These are phyloP conservation scores for Zelostemma sp. DNA, from an alignment of 1,140 invertebrate genomes.

Conservation along the genomic window DNA sequence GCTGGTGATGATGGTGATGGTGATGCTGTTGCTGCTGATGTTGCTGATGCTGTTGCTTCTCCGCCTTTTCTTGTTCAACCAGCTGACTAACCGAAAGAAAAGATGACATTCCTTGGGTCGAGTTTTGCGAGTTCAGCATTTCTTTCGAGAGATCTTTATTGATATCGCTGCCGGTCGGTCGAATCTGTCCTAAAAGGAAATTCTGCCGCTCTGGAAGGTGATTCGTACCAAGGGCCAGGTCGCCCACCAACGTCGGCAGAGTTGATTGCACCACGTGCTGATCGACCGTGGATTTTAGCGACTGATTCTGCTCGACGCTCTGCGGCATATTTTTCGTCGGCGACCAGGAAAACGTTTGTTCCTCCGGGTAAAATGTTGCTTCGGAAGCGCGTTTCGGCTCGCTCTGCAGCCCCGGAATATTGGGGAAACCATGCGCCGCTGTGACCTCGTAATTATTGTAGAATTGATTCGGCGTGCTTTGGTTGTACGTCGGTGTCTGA, in stretches of 20 bases:
- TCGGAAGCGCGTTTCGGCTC: constrained; percentile 59
- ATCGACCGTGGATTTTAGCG: constrained; percentile 55
- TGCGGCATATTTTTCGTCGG: constrained; percentile 71
- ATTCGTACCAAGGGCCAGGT: constrained; percentile 72
- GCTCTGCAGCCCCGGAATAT: constrained; percentile 59
- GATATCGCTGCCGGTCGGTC: constrained; percentile 42
- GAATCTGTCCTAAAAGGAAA: constrained; percentile 59
- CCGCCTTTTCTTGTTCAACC: constrained; percentile 73
- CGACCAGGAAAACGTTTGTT: constrained; percentile 73
- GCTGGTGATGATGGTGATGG: constrained; percentile 34
- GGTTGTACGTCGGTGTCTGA: constrained; percentile 64
- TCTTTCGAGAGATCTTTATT: constrained; percentile 56
- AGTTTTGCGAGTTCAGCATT: constrained; percentile 58
- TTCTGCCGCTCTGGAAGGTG: constrained; percentile 61
- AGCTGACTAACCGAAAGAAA: constrained; percentile 78
- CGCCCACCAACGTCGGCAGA: constrained; percentile 73
- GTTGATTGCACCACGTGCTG: constrained; percentile 70
- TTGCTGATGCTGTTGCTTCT: constrained; percentile 60
- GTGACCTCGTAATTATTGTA: constrained; percentile 68
- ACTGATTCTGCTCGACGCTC: constrained; percentile 58
- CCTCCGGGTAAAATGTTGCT: constrained; percentile 62
- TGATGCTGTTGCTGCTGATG: constrained; percentile 46
- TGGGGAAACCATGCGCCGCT: constrained; percentile 60
- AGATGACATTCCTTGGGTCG: constrained; percentile 58
- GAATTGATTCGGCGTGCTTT: constrained; percentile 63